A percentile compares a stretch with the other conserved stretches of the same genome.
Evolutionary conservation across 2,797 vertebrate genomes (phyloP).

Genomic region (Simalia tracyae): DNA sequence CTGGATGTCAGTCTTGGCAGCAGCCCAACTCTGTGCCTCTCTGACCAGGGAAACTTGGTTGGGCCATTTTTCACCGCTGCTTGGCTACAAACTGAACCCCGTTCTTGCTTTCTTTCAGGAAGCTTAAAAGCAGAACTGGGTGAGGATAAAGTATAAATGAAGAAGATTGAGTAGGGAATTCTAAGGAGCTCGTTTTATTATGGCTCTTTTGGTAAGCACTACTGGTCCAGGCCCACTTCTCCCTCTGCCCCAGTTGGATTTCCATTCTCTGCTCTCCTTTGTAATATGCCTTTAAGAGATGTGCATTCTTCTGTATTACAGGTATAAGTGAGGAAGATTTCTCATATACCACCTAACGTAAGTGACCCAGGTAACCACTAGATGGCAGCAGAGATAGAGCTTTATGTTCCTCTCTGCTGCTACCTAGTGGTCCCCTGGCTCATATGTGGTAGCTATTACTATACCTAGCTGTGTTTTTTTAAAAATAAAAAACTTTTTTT

Average conservation of each 20-base stretch:
- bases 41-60: not conserved
- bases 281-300: not conserved
- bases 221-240: not conserved
- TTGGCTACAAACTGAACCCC: not conserved
- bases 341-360: not conserved
- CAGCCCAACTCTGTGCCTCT: not conserved
- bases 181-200: not conserved
- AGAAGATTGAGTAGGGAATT: not conserved
- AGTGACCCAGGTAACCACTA: not conserved
- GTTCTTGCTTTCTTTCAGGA: too few species aligned
- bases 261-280: not conserved
- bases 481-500: too few species aligned
- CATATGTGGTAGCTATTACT: not conserved
- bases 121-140: too few species aligned
- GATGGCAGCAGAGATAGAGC: not conserved
- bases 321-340: not conserved
- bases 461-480: not conserved
- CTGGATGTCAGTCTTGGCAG: not conserved
- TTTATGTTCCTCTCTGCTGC: not conserved
- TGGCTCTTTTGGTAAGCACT: not conserved
- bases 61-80: not conserved
- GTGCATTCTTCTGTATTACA: not conserved
- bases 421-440: not conserved
- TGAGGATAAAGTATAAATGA: not conserved
- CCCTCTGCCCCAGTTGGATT: not conserved